These are phyloP conservation scores for Drosophila bocki DNA, from an alignment of 1,140 invertebrate genomes.

Conservation along the genomic window DNA sequence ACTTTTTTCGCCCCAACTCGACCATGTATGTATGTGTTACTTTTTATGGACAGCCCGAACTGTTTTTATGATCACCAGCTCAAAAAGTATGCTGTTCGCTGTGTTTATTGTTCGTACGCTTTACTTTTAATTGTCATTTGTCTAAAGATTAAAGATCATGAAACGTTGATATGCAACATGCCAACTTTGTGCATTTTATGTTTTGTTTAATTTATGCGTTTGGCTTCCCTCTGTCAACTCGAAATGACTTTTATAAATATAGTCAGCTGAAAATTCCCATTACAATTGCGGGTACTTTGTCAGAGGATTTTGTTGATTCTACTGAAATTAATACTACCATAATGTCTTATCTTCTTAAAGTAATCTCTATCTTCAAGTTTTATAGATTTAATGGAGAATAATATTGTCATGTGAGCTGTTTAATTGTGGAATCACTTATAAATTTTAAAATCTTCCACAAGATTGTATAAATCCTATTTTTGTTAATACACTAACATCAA, in stretches of 20 bases:
- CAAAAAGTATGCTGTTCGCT: constrained; percentile 26
- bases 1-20: constrained; percentile 51
- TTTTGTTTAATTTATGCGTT: constrained; percentile 17
- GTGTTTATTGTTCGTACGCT: constrained; percentile 63
- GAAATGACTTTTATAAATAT: constrained; percentile 55
- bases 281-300: neutral
- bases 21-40: constrained; percentile 27
- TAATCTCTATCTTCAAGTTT: neutral
- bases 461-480: no score
- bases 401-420: no score
- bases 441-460: no score
- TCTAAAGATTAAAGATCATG: constrained; percentile 70
- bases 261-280: constrained; percentile 31
- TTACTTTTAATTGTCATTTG: constrained; percentile 76
- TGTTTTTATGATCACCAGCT: constrained; percentile 47
- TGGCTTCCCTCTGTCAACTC: constrained; percentile 16
- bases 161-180: constrained; percentile 71
- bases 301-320: neutral
- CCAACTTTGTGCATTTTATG: constrained; percentile 62
- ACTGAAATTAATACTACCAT: neutral
- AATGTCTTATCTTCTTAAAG: no score
- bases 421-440: no score
- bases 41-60: constrained; percentile 45
- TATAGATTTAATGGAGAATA: neutral
- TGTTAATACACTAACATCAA: no score